phyloP scores from a whole-genome alignment of 2,888 invertebrate genomes.

The Melanophora roralis region DNA sequence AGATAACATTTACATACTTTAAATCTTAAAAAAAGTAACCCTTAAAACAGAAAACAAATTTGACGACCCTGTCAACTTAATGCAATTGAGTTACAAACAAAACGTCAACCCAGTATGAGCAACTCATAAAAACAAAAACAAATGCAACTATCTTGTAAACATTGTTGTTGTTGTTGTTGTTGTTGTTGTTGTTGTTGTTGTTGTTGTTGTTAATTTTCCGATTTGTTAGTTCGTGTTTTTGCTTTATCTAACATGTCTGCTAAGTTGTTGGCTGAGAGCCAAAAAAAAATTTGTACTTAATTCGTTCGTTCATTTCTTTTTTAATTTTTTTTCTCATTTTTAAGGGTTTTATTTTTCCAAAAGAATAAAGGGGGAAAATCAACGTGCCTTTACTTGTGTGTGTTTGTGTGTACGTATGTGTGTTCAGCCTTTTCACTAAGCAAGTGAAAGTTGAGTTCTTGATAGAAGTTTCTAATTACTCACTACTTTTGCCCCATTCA shows the following conservation, averaged over 20 bases:
- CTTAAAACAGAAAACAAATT: background rate
- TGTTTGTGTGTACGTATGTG: background rate
- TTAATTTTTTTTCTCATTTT: background rate
- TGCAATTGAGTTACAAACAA: slow-evolving; percentile 23
- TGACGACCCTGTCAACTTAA: background rate
- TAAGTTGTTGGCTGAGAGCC: slow-evolving; percentile 45
- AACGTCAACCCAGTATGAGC: slow-evolving; percentile 54
- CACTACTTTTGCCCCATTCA: too few relatives aligned
- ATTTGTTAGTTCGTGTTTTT: background rate
- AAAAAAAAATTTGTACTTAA: slow-evolving; percentile 49
- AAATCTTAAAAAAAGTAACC: too few relatives aligned
- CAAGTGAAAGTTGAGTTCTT: too few relatives aligned
- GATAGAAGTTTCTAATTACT: too few relatives aligned
- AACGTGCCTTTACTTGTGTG: background rate
- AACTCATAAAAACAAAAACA: slow-evolving; percentile 48
- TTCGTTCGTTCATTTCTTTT: background rate
- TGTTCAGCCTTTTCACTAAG: too few relatives aligned
- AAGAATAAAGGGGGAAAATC: slow-evolving; percentile 7
- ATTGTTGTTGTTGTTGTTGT: background rate
- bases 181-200: background rate
- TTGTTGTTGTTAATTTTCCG: background rate
- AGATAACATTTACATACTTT: too few relatives aligned
- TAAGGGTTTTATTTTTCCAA: slow-evolving; percentile 18
- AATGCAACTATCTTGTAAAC: background rate
- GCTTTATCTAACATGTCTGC: slow-evolving; percentile 44